phyloP scores from a whole-genome alignment of 2,797 vertebrate genomes.

The Philypnodon macrostomus region DNA sequence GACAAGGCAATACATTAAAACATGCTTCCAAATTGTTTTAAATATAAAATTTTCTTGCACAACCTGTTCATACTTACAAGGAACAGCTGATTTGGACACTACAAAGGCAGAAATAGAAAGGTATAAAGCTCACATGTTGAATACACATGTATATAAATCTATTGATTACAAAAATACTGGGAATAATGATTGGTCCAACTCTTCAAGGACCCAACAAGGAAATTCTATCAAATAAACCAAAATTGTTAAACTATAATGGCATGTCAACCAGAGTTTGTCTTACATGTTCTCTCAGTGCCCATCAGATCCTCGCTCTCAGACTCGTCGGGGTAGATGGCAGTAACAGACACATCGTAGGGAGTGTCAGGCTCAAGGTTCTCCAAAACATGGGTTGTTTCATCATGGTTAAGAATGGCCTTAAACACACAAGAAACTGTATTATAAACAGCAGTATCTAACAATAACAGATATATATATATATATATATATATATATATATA shows the following conservation, averaged over 20 bases:
- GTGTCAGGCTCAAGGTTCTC: constrained; percentile 88
- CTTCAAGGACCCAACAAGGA: constrained; percentile 22
- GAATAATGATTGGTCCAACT: constrained; percentile 2
- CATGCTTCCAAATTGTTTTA: constrained; percentile 61
- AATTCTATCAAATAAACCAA: constrained; percentile 16
- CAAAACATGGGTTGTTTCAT: constrained; percentile 83
- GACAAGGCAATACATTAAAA: constrained; percentile 45
- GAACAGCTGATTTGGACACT: constrained; percentile 61
- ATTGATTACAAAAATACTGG: constrained; percentile 6
- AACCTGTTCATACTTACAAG: constrained; percentile 68
- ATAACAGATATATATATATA: no score
- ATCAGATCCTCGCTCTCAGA: constrained; percentile 93
- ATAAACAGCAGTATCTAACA: background rate
- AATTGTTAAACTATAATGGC: background rate
- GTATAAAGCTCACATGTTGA: constrained; percentile 54
- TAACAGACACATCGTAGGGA: constrained; percentile 89
- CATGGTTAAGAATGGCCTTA: constrained; percentile 89
- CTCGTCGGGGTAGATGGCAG: constrained; percentile 97
- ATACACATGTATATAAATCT: constrained; percentile 17
- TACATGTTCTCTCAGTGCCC: constrained; percentile 90
- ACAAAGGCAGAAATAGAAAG: constrained; percentile 66
- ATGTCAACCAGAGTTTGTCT: constrained; percentile 52
- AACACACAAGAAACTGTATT: constrained; percentile 25
- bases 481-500: no score
- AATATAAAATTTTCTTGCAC: constrained; percentile 50